These are phyloP conservation scores for Myopa tessellatipennis DNA, from an alignment of 2,888 invertebrate genomes.

Conservation along the genomic window DNA sequence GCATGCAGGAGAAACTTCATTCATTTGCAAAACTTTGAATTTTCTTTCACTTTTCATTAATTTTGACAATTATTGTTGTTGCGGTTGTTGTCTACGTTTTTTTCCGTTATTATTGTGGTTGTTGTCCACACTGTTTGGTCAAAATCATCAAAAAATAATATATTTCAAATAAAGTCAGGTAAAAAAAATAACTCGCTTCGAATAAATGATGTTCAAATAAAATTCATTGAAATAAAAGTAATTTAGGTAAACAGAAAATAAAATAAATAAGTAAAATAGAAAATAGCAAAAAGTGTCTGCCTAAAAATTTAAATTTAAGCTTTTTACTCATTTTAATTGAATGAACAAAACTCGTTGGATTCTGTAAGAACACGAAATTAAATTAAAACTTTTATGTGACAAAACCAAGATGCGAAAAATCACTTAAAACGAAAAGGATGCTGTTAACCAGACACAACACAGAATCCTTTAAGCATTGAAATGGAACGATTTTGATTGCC, in stretches of 20 bases:
- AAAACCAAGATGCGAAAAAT: neutral
- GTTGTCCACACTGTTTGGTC: neutral
- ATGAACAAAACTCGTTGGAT: neutral
- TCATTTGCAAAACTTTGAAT: conserved; percentile 32
- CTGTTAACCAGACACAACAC: neutral
- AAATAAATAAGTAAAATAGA: no score
- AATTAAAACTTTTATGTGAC: neutral
- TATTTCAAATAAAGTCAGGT: no score
- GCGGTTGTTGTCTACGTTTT: neutral
- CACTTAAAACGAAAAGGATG: conserved; percentile 9
- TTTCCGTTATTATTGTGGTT: neutral
- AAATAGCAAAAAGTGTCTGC: no score
- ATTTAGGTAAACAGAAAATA: no score
- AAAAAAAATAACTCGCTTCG: no score
- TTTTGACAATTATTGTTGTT: neutral
- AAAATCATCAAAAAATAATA: no score
- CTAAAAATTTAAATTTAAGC: no score
- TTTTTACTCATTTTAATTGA: neutral
- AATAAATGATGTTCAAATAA: no score
- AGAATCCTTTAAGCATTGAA: conserved; percentile 28
- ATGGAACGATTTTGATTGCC: conserved; percentile 21
- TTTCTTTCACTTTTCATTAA: neutral
- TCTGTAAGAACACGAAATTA: neutral
- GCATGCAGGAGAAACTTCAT: conserved; percentile 23
- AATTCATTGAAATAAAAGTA: no score